phyloP scores from a whole-genome alignment of 1,140 invertebrate species.

The Belonocnema kinseyi region DNA sequence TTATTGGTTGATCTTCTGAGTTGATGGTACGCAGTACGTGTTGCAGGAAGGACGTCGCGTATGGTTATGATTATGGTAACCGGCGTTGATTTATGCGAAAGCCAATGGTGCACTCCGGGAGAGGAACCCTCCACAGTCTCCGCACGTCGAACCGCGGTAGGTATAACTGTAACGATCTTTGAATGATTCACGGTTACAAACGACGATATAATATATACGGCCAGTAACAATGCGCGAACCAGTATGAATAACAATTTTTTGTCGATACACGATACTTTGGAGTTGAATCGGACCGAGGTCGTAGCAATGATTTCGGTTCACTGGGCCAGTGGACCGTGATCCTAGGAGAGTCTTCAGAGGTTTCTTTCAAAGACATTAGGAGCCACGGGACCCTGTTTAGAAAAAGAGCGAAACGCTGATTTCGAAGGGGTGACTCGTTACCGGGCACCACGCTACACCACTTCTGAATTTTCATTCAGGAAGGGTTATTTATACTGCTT shows the following conservation, averaged over 20 bases:
- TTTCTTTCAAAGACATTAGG: conserved; percentile 10
- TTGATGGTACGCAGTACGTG: conserved; percentile 20
- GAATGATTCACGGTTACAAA: conserved; percentile 39
- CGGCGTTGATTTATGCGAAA: conserved; percentile 40
- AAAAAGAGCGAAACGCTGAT: conserved; percentile 34
- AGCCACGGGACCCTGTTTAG: not conserved
- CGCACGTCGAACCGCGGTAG: conserved; percentile 28
- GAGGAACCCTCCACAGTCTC: conserved; percentile 34
- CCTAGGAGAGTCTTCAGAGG: conserved; percentile 27
- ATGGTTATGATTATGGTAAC: conserved; percentile 37
- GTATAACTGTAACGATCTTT: conserved; percentile 45
- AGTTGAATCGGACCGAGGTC: conserved; percentile 29
- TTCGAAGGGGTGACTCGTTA: conserved; percentile 15
- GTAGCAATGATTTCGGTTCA: conserved; percentile 8
- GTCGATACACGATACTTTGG: conserved; percentile 47
- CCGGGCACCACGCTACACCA: not conserved
- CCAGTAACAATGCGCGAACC: conserved; percentile 39
- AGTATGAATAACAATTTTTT: conserved; percentile 48
- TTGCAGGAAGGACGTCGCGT: conserved; percentile 27
- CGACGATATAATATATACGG: conserved; percentile 40
- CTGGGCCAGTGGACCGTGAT: conserved; percentile 43
- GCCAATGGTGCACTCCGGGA: conserved; percentile 34
- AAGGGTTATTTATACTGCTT: conserved; percentile 23
- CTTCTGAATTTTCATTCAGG: conserved; percentile 21
- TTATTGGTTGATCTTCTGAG: conserved; percentile 29